These are phyloP conservation scores for Acanthosoma haemorrhoidale DNA, from an alignment of 2,888 invertebrate species.

Conservation along the genomic window DNA sequence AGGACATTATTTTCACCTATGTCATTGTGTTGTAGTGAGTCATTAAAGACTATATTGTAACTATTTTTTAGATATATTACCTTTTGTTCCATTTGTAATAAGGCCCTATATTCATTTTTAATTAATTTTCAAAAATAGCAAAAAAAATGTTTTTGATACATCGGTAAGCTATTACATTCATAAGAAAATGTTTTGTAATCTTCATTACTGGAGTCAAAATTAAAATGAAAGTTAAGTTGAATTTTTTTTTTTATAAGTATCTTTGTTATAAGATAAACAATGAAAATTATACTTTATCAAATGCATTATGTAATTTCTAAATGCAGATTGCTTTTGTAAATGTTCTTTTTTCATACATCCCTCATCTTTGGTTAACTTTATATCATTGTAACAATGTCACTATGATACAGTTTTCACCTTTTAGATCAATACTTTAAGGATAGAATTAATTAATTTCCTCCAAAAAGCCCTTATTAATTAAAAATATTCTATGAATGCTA, in stretches of 20 bases:
- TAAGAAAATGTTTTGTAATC: not conserved
- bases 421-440: too few relatives aligned
- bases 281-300: not conserved
- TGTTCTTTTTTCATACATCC: not conserved
- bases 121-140: not conserved
- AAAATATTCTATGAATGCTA: too few relatives aligned
- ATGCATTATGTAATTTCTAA: not conserved
- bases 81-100: not conserved
- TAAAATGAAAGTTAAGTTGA: not conserved
- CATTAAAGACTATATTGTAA: not conserved
- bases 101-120: not conserved
- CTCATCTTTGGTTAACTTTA: too few relatives aligned
- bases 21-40: not conserved
- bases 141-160: not conserved
- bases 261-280: not conserved
- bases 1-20: not conserved
- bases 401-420: too few relatives aligned
- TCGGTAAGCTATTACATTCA: not conserved
- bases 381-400: too few relatives aligned
- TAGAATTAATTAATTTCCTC: too few relatives aligned
- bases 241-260: not conserved
- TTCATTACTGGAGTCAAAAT: not conserved
- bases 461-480: too few relatives aligned
- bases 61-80: not conserved
- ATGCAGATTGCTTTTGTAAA: not conserved